Evolutionary conservation across 2,888 invertebrate species (phyloP).

Genomic region (Ernsta delagoae): DNA sequence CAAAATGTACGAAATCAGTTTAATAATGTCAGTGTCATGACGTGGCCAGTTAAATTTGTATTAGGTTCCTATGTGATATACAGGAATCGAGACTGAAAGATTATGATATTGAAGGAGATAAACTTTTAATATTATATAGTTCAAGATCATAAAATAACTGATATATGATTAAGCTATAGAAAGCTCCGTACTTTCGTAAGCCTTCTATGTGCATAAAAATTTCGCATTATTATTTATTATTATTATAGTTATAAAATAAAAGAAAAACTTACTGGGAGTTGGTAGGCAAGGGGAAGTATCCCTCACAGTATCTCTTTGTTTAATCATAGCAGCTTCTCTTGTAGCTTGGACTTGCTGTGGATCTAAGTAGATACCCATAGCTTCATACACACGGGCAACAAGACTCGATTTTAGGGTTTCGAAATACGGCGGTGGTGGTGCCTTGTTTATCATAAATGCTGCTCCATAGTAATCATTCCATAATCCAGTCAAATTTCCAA

Average conservation of each 20-base stretch:
- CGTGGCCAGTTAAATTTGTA: too few species aligned
- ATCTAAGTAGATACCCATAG: slow-evolving; percentile 61
- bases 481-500: slow-evolving; percentile 79
- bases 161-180: too few species aligned
- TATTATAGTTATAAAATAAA: too few species aligned
- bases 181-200: too few species aligned
- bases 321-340: slow-evolving; percentile 61
- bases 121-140: too few species aligned
- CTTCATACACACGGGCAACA: slow-evolving; percentile 61
- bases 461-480: slow-evolving; percentile 70
- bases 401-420: slow-evolving; percentile 58
- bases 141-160: too few species aligned
- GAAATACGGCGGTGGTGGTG: slow-evolving; percentile 63
- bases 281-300: slow-evolving; percentile 68
- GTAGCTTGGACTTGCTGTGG: slow-evolving; percentile 55
- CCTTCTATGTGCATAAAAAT: too few species aligned
- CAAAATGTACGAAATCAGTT: too few species aligned
- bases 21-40: too few species aligned
- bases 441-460: slow-evolving; percentile 61
- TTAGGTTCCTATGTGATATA: neutral
- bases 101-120: too few species aligned
- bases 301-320: slow-evolving; percentile 60
- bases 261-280: slow-evolving; percentile 60
- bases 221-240: too few species aligned
- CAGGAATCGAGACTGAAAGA: too few species aligned